Evolutionary conservation across 2,797 vertebrate species (phyloP), one percentile per base, ranked within the genome.

Genomic region (Protonibea diacanthus): DNA sequence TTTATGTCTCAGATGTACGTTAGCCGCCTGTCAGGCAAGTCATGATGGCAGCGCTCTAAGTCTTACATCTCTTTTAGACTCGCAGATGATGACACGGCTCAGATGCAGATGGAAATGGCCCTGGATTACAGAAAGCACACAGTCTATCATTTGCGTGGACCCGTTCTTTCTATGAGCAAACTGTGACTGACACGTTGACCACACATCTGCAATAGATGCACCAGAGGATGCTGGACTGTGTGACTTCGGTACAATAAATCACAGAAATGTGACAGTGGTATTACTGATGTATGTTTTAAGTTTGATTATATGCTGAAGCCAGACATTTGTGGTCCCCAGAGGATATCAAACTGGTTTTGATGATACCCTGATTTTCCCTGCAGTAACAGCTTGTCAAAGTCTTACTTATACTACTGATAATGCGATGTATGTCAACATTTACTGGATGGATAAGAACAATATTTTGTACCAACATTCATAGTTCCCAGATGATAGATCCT

Each of bases 21-120:
- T 78, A 64, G 64, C 74, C 80, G 80, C 76, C 90, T 90, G 84
- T 83, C 85, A 91, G 89, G 84, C 84, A 49, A 68, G 78, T 88
- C 78, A 84, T 78, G 56, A 79, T 58, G 76, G 88, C 75, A 62
- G 52, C 78, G 61, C 78, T 42, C 75, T 52, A 23, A 56, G 74
- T 25, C 60, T 82, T 33, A 61, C 76, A 69, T 85, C 84, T 90
- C 74, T 79, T 52, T 77, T 29, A 58, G 55, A 86, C 15, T 21
- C 14, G 44, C 57, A 45, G 79, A 80, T 83, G 81, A 89, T 84
- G 84, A 85, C 87, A 88, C 20, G 49, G 78, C 73, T 86, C 71
- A 70, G 89, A 75, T 62, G 49, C 65, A 66, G 60, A 82, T 65
- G 47, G 58, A 75, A 78, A 76, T 38, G 48, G 69, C 21, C 33